Base-by-base conservation (phyloP, 2,797 vertebrate species). In the Threskiornis aethiopicus region DNA sequence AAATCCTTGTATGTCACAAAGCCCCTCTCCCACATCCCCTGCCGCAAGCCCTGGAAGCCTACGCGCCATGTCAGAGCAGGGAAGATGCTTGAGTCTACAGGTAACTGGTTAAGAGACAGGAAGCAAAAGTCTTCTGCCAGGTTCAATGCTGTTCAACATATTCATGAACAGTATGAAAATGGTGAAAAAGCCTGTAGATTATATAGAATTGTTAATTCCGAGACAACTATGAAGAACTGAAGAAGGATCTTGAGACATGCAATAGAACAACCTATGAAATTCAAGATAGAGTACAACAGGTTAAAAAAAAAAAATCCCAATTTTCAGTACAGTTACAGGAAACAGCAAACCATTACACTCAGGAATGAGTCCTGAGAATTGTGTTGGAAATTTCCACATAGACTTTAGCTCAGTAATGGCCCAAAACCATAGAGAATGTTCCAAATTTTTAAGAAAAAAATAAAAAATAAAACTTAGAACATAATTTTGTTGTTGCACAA, bases 1-100 rank as follows among this genome's bases (percentile, higher is more conserved):
- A 67, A 71, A 76, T 15, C 11, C 22, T 46, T 52, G 2, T 65
- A 22, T 17, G 9, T 26, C 33, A 54, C 5, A 18, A 71, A 81
- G 72, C 7, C 6, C 1, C 25, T 57, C 14, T 73, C 5, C 29
- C 16, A 58, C 2, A 7, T 1, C 3, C 24, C 7, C 26, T 35
- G 14, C 14, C 9, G 15, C 26, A 67, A 67, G 58, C 9, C 35
- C 33, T 59, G 29, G 22, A 73, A 91, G 21, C 58, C 13, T 39
- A 39, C 79, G 21, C 9, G 16, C 47, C 26, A 41, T 17, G 18
- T 18, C 42, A 77, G 29, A 88, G 13, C 9, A 76, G 33, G 24
- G 16, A 80, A 66, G 46, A 39, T 3, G 5, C 26, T 33, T 31
- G 24, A 80, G 8, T 10, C 59, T 52, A 37, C 25, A 57, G 2